Percentiles rank a stretch among this genome's conserved stretches.
Evolutionary conservation across 2,888 invertebrate species (phyloP).

Genomic region (Nomada lathburiana): DNA sequence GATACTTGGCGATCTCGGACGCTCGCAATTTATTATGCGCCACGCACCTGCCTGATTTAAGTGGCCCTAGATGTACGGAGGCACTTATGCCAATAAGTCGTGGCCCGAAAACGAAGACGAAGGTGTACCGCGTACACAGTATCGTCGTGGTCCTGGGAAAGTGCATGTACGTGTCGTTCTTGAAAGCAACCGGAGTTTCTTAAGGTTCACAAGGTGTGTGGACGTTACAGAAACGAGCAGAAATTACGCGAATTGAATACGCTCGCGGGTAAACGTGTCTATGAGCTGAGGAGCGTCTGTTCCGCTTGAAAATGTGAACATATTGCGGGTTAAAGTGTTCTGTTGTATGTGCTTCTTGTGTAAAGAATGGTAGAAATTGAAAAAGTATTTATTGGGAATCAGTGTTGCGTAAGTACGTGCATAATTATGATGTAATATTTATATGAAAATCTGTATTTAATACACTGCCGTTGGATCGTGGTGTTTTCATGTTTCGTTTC

Average conservation of each 20-base stretch:
- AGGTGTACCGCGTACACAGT: slow-evolving; percentile 28
- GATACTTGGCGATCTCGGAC: slow-evolving; percentile 37
- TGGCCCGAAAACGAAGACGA: slow-evolving; percentile 25
- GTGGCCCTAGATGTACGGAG: slow-evolving; percentile 50
- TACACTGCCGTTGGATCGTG: not conserved
- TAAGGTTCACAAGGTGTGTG: slow-evolving; percentile 51
- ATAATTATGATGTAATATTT: no score
- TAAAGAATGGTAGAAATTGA: no score
- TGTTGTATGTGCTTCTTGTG: not conserved
- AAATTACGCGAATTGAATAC: slow-evolving; percentile 41
- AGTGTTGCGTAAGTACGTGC: no score
- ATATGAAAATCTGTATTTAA: no score
- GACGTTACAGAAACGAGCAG: slow-evolving; percentile 30
- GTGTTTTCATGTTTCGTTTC: not conserved
- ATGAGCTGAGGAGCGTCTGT: slow-evolving; percentile 1
- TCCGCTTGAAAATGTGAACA: slow-evolving; percentile 8
- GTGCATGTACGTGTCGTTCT: slow-evolving; percentile 46
- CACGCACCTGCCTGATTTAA: slow-evolving; percentile 68
- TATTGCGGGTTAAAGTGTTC: not conserved
- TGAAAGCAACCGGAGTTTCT: slow-evolving; percentile 23
- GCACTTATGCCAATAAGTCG: slow-evolving; percentile 56
- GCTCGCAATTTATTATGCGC: slow-evolving; percentile 61
- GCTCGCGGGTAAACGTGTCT: slow-evolving; percentile 22
- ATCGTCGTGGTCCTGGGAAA: slow-evolving; percentile 19
- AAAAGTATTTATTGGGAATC: no score